Base-by-base conservation (phyloP, 2,888 invertebrate species). In the Metellina segmentata region DNA sequence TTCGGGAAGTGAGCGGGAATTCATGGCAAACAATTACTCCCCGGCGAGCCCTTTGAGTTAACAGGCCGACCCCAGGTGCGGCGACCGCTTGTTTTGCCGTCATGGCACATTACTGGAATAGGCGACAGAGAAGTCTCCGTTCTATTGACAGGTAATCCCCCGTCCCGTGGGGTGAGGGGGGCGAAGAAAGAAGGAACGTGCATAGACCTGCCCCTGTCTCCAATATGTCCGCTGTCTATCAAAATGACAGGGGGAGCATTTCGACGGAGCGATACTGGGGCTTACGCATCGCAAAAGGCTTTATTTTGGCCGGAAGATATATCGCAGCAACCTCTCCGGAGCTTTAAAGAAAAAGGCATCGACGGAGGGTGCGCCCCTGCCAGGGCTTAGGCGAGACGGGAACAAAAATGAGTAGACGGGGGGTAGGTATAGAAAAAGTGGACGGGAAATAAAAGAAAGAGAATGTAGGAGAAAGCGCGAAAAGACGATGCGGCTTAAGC, bases 161-260 rank as follows among this genome's bases (percentile, higher is more conserved):
- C 61, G 16, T 61, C 72, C 79, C 85, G 16, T 70, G 19, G 78
- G 83, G 81, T 7, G 19, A 19, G 51, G n/a, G 53, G 9, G 81
- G 51, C 49, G 34, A 20, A 9, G 79, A 16, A 13, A 61, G 13
- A 48, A n/a, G 49, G 81, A 71, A 34, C 34, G 34, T 34, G 34
- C 49, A 81, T 34, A 82, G 70, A 69, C 77, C 71, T 81, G 34
- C 71, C 71, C 81, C 86, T 91, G 86, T 91, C 91, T 87, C 91
- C 91, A 91, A 91, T 91, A 91, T 91, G 91, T 91, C 91, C 86
- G 85, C 86, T 91, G 91, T 91, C 91, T 86, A 91, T 91, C 91
- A 91, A 91, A 86, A 75, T 91, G 91, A 91, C 91, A 86, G 71
- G 81, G 77, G 77, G 77, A 83, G 78, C 89, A 81, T 82, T 82